These are phyloP conservation scores for Diabrotica virgifera DNA, from an alignment of 1,140 invertebrate genomes.

Conservation along the genomic window DNA sequence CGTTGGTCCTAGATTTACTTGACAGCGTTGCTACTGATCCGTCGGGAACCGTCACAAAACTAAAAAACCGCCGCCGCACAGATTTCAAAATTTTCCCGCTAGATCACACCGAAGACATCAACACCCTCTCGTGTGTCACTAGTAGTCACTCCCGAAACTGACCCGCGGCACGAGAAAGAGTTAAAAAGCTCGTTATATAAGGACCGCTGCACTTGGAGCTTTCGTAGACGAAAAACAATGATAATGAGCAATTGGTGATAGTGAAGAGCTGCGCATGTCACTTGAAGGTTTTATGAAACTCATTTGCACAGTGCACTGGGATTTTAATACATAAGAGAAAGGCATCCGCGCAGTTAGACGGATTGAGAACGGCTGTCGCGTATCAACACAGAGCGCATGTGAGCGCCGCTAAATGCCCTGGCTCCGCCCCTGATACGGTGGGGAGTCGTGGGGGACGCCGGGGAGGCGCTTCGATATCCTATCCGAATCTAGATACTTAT, in stretches of 20 bases:
- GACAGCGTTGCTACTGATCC: constrained; percentile 16
- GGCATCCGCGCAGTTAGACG: constrained; percentile 35
- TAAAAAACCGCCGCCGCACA: background rate
- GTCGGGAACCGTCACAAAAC: constrained; percentile 19
- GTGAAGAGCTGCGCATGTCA: constrained; percentile 31
- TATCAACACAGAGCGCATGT: constrained; percentile 28
- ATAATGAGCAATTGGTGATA: constrained; percentile 23
- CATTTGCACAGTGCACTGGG: constrained; percentile 14
- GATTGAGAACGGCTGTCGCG: constrained; percentile 32
- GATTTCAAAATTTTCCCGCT: background rate
- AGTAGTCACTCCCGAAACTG: background rate
- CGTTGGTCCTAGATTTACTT: constrained; percentile 25
- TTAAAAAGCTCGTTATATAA: constrained; percentile 11
- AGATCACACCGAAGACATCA: background rate
- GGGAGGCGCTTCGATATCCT: constrained; percentile 34
- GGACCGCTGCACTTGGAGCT: constrained; percentile 21
- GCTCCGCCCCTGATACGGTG: constrained; percentile 27
- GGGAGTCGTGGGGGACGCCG: constrained; percentile 27
- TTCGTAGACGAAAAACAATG: constrained; percentile 27
- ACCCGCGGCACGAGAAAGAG: background rate
- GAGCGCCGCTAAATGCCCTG: constrained; percentile 22
- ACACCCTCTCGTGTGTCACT: background rate
- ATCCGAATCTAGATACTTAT: constrained; percentile 34
- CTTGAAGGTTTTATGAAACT: constrained; percentile 20
- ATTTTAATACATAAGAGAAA: constrained; percentile 13